Evolutionary conservation across 2,888 invertebrate genomes (phyloP).

Genomic region (Watsonalla cultraria): DNA sequence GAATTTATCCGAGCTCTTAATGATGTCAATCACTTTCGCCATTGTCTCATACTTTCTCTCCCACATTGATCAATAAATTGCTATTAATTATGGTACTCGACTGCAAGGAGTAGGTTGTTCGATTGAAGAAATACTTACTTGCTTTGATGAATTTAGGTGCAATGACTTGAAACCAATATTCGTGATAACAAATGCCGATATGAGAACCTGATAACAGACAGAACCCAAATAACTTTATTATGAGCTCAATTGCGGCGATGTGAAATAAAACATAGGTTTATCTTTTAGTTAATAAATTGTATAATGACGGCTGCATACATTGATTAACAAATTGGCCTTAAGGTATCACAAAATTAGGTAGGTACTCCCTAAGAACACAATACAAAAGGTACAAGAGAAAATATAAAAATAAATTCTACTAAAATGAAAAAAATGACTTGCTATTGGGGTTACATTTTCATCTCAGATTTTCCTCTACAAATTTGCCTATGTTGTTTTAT

Average conservation of each 20-base stretch:
- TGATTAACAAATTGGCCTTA: constrained; percentile 57
- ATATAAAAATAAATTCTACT: background rate
- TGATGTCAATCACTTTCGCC: constrained; percentile 45
- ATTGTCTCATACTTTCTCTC: constrained; percentile 2
- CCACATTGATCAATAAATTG: background rate
- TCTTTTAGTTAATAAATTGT: constrained; percentile 30
- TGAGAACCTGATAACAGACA: constrained; percentile 5
- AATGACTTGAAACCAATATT: too few relatives aligned
- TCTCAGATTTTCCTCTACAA: constrained; percentile 21
- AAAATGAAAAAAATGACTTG: background rate
- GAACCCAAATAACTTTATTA: constrained; percentile 8
- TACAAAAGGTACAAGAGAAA: background rate
- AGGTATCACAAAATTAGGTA: constrained; percentile 54
- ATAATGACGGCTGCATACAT: constrained; percentile 41
- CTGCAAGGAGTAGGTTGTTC: too few relatives aligned
- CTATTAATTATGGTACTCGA: too few relatives aligned
- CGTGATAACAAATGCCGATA: background rate
- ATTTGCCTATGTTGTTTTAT: constrained; percentile 37
- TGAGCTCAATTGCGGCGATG: background rate
- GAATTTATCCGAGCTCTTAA: constrained; percentile 30
- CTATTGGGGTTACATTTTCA: constrained; percentile 26
- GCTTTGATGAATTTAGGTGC: too few relatives aligned
- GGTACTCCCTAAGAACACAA: background rate
- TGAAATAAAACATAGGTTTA: constrained; percentile 11
- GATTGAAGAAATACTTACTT: too few relatives aligned